Evolutionary conservation across 2,888 invertebrate species (phyloP).

Genomic region (Drosophila eohydei): DNA sequence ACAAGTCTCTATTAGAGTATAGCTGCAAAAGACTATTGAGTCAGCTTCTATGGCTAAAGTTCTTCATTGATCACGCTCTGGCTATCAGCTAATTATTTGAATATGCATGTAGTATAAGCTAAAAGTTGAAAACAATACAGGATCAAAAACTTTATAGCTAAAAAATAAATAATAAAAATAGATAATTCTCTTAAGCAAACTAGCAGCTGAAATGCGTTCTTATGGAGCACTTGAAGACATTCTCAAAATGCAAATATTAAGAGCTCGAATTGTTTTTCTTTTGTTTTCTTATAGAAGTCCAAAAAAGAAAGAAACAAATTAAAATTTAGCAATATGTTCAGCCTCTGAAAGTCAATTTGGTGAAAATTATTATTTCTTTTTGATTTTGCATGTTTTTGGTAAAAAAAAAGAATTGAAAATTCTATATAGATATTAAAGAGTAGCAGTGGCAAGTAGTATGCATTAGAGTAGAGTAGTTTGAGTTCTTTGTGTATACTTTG

Average conservation of each 20-base stretch:
- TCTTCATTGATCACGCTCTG: constrained; percentile 2
- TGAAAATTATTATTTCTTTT: constrained; percentile 26
- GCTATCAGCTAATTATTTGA: constrained; percentile 9
- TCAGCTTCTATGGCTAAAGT: neutral
- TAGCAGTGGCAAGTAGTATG: constrained; percentile 72
- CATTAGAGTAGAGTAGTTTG: constrained; percentile 75
- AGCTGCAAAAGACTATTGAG: neutral
- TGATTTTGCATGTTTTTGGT: constrained; percentile 8
- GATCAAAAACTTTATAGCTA: constrained; percentile 21
- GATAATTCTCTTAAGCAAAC: constrained; percentile 48
- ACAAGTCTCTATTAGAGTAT: neutral
- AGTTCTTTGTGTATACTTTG: constrained; percentile 80
- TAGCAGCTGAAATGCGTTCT: constrained; percentile 41
- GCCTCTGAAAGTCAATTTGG: constrained; percentile 58
- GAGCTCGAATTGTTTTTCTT: constrained; percentile 30
- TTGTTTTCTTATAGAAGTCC: constrained; percentile 13
- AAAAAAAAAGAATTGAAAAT: constrained; percentile 33
- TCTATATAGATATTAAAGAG: constrained; percentile 47
- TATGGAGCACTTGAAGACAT: constrained; percentile 51
- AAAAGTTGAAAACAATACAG: constrained; percentile 30
- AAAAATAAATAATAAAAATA: constrained; percentile 12
- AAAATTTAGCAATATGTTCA: constrained; percentile 57
- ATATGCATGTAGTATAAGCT: constrained; percentile 21
- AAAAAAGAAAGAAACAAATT: constrained; percentile 18
- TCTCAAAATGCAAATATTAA: constrained; percentile 58